phyloP scores from a whole-genome alignment of 2,888 invertebrate species.

The Drosophila hamatofila region DNA sequence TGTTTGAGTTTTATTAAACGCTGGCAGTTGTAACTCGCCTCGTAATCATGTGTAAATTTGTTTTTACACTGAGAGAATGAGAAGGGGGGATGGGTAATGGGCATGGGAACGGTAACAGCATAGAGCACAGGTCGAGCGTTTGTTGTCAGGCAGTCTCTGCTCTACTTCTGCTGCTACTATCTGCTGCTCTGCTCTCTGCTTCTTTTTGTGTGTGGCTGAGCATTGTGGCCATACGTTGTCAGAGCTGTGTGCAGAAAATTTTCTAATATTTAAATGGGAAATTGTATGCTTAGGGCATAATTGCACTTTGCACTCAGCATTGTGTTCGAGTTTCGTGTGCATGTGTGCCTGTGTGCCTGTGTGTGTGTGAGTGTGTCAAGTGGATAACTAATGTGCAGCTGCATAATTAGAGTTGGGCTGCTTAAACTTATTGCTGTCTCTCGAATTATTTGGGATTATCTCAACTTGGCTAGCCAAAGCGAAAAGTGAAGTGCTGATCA shows the following conservation, averaged over 20 bases:
- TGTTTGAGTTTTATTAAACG: constrained; percentile 82
- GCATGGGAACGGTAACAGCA: not conserved
- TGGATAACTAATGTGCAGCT: constrained; percentile 37
- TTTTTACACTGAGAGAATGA: constrained; percentile 61
- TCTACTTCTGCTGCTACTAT: not conserved
- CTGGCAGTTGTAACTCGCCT: constrained; percentile 63
- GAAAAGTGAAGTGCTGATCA: not conserved
- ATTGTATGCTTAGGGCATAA: constrained; percentile 61
- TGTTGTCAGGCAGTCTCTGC: constrained; percentile 31
- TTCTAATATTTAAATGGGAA: constrained; percentile 79
- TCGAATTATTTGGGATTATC: constrained; percentile 11
- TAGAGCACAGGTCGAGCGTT: constrained; percentile 28
- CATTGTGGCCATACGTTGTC: constrained; percentile 37
- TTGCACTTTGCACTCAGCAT: constrained; percentile 53
- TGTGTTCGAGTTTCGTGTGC: not conserved
- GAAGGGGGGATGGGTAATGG: too few relatives aligned
- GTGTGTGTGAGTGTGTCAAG: constrained; percentile 5
- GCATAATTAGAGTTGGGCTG: constrained; percentile 37
- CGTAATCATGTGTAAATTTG: constrained; percentile 82
- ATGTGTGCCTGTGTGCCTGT: constrained; percentile 3
- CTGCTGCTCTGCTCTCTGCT: constrained; percentile 1
- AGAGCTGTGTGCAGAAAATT: constrained; percentile 33
- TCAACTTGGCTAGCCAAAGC: constrained; percentile 1
- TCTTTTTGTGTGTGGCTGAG: constrained; percentile 17
- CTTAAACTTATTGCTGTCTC: constrained; percentile 9